A percentile compares a stretch with the other conserved stretches of the same genome.
These are phyloP conservation scores for Akabosia matsudoensis DNA, from an alignment of 1,140 invertebrate genomes.

Conservation along the genomic window DNA sequence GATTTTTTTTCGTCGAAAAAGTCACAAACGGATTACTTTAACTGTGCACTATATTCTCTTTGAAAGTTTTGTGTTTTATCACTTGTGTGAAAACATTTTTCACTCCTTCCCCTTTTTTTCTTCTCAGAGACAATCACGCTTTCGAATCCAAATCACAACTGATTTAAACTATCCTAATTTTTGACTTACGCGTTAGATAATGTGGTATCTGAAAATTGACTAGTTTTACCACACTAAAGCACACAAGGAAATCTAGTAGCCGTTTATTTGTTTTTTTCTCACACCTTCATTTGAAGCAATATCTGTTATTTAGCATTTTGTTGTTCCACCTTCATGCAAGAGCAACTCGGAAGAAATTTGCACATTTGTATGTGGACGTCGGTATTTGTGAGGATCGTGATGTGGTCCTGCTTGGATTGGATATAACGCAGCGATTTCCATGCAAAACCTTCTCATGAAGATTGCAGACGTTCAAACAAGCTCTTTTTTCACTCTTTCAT, in stretches of 20 bases:
- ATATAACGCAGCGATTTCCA: neutral
- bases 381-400: neutral
- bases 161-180: neutral
- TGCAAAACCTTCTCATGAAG: neutral
- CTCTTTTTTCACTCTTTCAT: neutral
- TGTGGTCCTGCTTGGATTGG: neutral
- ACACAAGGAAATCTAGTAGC: neutral
- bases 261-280: neutral
- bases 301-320: neutral
- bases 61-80: neutral
- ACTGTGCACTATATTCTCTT: neutral
- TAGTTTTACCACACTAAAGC: too few relatives aligned
- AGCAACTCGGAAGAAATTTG: neutral
- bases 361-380: neutral
- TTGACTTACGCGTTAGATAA: neutral
- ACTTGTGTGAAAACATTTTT: neutral
- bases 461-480: neutral
- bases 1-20: neutral
- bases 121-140: neutral
- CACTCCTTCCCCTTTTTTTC: neutral
- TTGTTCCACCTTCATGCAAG: neutral
- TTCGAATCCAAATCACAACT: neutral
- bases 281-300: neutral
- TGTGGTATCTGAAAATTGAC: too few relatives aligned
- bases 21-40: neutral